A percentile compares a stretch with the other conserved stretches of the same genome.
Evolutionary conservation across 92 coral and sea anemone genomes (phyloP).

Genomic region (Montipora capitata): DNA sequence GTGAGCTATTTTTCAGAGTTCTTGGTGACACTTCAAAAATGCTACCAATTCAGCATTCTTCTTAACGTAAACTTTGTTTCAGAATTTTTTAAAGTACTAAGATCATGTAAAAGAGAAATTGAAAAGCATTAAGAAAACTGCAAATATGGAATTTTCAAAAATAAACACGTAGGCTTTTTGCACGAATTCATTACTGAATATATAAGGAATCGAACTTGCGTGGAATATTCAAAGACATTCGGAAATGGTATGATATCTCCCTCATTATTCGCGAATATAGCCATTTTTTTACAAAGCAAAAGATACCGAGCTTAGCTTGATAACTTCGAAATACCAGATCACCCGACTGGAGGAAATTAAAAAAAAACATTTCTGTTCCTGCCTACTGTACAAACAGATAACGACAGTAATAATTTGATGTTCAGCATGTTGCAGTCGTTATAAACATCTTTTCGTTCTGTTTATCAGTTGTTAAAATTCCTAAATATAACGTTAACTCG

Average conservation of each 20-base stretch:
- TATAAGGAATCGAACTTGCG: not conserved
- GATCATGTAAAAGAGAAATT: not conserved
- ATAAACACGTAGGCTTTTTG: not conserved
- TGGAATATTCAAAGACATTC: not conserved
- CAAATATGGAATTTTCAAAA: not conserved
- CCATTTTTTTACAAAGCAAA: not conserved
- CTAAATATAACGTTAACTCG: not conserved
- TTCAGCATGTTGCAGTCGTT: not conserved
- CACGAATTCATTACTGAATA: not conserved
- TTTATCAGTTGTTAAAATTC: not conserved
- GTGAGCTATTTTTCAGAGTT: conserved; percentile 2
- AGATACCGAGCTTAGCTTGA: not conserved
- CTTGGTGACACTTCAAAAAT: not conserved
- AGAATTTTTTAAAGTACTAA: not conserved
- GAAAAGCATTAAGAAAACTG: not conserved
- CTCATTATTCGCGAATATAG: not conserved
- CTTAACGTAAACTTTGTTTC: no score
- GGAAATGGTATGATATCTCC: not conserved
- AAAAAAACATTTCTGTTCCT: not conserved
- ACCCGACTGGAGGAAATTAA: not conserved
- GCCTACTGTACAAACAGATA: conserved; percentile 7
- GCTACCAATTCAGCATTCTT: not conserved
- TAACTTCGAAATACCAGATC: not conserved
- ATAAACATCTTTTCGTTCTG: no score
- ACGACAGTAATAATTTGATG: not conserved